Evolutionary conservation across 37 sponge, comb jelly and placozoan species (phyloP).

Genomic region (Halisarca cf. caerulea): DNA sequence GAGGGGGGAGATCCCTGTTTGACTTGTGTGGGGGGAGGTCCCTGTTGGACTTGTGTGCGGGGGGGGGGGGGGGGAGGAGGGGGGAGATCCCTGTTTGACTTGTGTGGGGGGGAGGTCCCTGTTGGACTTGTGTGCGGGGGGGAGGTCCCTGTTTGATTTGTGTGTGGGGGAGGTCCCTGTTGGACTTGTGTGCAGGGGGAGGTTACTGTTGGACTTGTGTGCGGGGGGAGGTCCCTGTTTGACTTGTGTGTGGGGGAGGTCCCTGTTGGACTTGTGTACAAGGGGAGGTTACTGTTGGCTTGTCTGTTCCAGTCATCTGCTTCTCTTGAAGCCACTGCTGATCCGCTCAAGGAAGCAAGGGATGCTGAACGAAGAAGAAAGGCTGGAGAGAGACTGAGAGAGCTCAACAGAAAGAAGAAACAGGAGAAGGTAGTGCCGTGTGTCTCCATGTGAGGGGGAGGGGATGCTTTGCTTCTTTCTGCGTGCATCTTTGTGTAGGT

Average conservation of each 20-base stretch:
- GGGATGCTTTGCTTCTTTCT: conserved; percentile 11
- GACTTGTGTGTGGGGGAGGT: neutral
- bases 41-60: no score
- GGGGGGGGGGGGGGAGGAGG: no score
- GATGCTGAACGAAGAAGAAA: conserved; percentile 71
- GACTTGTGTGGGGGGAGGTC: no score
- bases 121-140: neutral
- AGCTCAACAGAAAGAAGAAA: conserved; percentile 65
- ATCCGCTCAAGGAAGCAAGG: conserved; percentile 25
- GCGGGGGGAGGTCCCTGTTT: neutral
- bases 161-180: neutral
- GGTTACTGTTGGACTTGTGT: no score
- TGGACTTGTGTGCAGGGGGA: neutral
- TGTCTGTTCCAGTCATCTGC: neutral
- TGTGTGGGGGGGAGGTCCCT: neutral
- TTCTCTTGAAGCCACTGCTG: conserved; percentile 8
- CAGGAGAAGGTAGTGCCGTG: conserved; percentile 60
- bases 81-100: no score
- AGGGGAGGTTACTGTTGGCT: neutral
- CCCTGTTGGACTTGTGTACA: no score
- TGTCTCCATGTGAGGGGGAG: conserved; percentile 44
- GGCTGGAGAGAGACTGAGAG: conserved; percentile 74
- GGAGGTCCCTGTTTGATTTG: neutral
- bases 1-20: no score
- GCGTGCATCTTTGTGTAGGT: conserved; percentile 20